These are phyloP conservation scores for Cettia cetti DNA, from an alignment of 2,113 vertebrate genomes.

Conservation along the genomic window DNA sequence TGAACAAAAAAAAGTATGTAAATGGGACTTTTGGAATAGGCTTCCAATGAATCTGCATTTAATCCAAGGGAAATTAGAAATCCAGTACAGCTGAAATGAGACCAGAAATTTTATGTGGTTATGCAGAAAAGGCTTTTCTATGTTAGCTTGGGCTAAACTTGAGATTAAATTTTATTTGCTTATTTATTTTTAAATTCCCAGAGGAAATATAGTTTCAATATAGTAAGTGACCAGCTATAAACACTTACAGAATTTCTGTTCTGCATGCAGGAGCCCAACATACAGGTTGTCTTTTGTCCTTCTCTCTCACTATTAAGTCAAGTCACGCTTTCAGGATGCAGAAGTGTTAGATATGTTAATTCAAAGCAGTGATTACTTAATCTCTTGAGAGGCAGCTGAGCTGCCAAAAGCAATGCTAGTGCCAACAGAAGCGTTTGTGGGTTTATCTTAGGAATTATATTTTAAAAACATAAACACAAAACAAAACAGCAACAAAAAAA, in stretches of 20 bases:
- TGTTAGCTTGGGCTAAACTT: background rate
- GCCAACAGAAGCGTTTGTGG: background rate
- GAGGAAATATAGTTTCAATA: background rate
- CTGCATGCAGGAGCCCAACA: background rate
- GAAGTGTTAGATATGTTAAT: background rate
- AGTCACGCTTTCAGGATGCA: background rate
- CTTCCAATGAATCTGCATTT: background rate
- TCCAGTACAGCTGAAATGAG: background rate
- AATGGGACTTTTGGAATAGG: background rate
- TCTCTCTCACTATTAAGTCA: background rate
- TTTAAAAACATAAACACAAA: background rate
- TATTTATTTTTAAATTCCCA: background rate
- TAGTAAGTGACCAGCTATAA: background rate
- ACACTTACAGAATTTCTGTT: background rate
- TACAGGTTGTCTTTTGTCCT: background rate
- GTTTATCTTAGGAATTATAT: background rate
- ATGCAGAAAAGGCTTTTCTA: background rate
- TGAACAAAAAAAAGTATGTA: background rate
- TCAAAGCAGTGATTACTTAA: background rate
- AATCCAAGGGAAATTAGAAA: background rate
- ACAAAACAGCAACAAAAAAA: background rate
- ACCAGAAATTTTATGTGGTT: background rate
- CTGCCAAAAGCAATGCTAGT: background rate
- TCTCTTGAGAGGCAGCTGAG: background rate
- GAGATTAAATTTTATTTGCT: background rate